Evolutionary conservation across 2,888 invertebrate species (phyloP).

Genomic region (Hirtodrosophila duncani): DNA sequence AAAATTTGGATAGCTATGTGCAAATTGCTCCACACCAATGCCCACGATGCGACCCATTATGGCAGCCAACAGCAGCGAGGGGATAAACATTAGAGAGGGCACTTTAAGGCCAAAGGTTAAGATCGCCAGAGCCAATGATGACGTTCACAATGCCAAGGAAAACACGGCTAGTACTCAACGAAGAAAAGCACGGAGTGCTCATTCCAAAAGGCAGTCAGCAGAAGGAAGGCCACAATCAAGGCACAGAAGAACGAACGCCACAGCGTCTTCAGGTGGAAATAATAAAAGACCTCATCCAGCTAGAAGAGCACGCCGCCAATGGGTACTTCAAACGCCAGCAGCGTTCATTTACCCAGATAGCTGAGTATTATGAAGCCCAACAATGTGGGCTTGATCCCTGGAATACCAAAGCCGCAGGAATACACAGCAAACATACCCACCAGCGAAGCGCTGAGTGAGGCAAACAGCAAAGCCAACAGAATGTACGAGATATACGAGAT

Average conservation of each 20-base stretch:
- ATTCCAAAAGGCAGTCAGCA: slow-evolving; percentile 99
- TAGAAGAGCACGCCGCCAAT: slow-evolving; percentile 99
- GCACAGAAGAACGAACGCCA: slow-evolving; percentile 99
- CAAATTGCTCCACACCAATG: slow-evolving; percentile 96
- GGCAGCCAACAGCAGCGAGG: slow-evolving; percentile 95
- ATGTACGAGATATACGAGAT: slow-evolving; percentile 97
- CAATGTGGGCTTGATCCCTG: slow-evolving; percentile 95
- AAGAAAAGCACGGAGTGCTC: slow-evolving; percentile 99
- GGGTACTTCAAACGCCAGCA: slow-evolving; percentile 98
- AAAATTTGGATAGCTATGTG: slow-evolving; percentile 89
- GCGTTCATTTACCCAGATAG: slow-evolving; percentile 99
- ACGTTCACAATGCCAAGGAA: slow-evolving; percentile 98
- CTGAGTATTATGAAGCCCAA: slow-evolving; percentile 98
- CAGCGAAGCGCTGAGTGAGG: slow-evolving; percentile 94
- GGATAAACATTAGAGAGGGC: slow-evolving; percentile 98
- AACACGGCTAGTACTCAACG: slow-evolving; percentile 96
- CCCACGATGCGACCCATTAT: slow-evolving; percentile 98
- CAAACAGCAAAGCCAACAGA: slow-evolving; percentile 96
- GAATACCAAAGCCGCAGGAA: slow-evolving; percentile 99
- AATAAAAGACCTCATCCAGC: slow-evolving; percentile 98
- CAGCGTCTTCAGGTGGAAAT: slow-evolving; percentile 98
- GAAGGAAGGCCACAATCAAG: slow-evolving; percentile 96
- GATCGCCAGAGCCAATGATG: slow-evolving; percentile 92
- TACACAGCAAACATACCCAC: slow-evolving; percentile 99
- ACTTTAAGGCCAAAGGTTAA: slow-evolving; percentile 99